Evolutionary conservation across 1,140 invertebrate species (phyloP), one percentile per base, ranked within the genome.

Genomic region (Drosophila dunni): DNA sequence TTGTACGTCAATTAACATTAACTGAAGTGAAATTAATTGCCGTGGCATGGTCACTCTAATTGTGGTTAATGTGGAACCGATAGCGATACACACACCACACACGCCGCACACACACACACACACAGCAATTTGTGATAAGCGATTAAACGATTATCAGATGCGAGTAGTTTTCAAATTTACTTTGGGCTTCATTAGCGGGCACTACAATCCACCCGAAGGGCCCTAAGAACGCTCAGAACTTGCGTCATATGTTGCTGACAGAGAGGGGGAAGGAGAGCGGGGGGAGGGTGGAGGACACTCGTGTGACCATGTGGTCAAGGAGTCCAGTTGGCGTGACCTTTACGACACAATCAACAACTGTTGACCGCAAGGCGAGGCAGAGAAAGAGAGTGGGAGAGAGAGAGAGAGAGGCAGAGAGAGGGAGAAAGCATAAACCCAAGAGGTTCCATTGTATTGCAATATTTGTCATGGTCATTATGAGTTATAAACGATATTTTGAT

Each of bases 401-500:
- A 29, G 24, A 6, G 3, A 29, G 2, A 5, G 24, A 5, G 24
- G 24, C 0, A 29, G 1, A 4, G 3, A 29, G 24, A 29, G 2
- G 24, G 24, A 24, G 48, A 10, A 9, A n/a, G 1, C 0, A 8
- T 11, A 7, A 10, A 13, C 3, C 48, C 48, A 13, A 5, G 24
- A 11, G 48, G 10, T n/a, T 3, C 53, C 64, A 74, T 75, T 88
- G 61, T 79, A 88, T 75, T 75, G 78, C 44, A 81, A 75, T 82
- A 79, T 86, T 88, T 82, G 83, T 88, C 80, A 88, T 89, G 84
- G 83, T 89, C 80, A 83, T 88, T 88, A 89, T 89, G 83, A 80
- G 83, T 82, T 88, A 88, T 88, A 88, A 88, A 88, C 83, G 79
- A 83, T 88, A 88, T 88, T 88, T 88, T 88, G 83, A 88, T 88